Base-by-base conservation (phyloP, 1,140 invertebrate genomes). In the Pseudobourletiella spinata region DNA sequence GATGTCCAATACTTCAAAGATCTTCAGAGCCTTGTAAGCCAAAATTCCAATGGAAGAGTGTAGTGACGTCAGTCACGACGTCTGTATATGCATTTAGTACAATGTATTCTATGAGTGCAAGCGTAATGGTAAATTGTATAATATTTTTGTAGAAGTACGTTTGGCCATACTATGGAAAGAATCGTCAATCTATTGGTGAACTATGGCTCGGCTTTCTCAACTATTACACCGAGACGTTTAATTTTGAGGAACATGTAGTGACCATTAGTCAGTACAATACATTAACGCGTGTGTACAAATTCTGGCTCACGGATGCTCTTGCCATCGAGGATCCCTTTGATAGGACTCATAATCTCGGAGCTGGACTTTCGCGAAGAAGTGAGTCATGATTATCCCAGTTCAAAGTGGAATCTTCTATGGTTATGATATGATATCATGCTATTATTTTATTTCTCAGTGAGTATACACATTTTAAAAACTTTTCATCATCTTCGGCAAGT, bases 291-390 rank as follows among this genome's bases (percentile, higher is more conserved):
- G 77, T 81, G 68, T 78, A 81, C 60, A 84, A 83, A 65, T 71
- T 80, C 16, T 84, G 83, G 83, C 79, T 77, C 62, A 75, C 76
- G 4, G 74, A 76, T 48, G 74, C 74, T 54, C 74, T 84, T 50
- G 81, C 81, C 1, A 82, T 84, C 69, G 82, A 84, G 76, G 82
- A 84, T 74, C 83, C 83, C 18, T 84, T 84, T 76, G 79, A 82
- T 69, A 71, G 80, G 20, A 74, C 64, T 63, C 82, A 83, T 68
- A 84, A 84, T 70, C 72, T 84, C 30, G 82, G 81, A 30, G 75
- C 74, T 67, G 80, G 79, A 15, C 71, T 84, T 15, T 79, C 79
- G 0, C 72, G 76, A 62, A 81, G 80, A 73, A 84, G 82, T 82
- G 75, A 76, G 76, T 65, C 2, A 24, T 39, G n/a, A n/a, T n/a